phyloP scores from a whole-genome alignment of 1,140 invertebrate species.

The Zaprionus taronus region DNA sequence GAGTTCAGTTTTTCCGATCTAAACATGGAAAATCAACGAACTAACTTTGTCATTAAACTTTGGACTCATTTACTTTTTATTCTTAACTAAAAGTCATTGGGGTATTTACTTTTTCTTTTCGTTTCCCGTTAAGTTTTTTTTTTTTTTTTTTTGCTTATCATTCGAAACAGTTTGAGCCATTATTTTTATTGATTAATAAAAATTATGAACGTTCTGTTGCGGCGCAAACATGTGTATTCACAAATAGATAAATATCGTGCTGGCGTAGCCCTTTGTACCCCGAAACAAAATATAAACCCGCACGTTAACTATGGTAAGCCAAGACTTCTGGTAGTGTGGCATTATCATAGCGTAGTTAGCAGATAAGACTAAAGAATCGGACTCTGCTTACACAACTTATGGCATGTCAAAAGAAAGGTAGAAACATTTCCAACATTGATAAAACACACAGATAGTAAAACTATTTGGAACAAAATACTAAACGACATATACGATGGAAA shows the following conservation, averaged over 20 bases:
- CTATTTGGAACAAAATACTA: background rate
- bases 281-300: constrained; percentile 33
- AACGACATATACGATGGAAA: background rate
- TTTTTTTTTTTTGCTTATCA: constrained; percentile 36
- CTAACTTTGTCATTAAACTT: constrained; percentile 32
- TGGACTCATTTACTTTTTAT: constrained; percentile 37
- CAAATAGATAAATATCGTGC: constrained; percentile 52
- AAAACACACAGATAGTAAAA: background rate
- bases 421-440: background rate
- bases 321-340: constrained; percentile 29
- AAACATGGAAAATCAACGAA: constrained; percentile 22
- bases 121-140: constrained; percentile 32
- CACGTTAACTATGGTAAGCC: constrained; percentile 44
- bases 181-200: constrained; percentile 74
- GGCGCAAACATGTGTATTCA: constrained; percentile 19
- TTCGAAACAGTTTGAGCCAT: constrained; percentile 30
- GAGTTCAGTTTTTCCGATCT: constrained; percentile 7
- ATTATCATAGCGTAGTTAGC: constrained; percentile 18
- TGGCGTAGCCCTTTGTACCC: constrained; percentile 41
- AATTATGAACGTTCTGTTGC: constrained; percentile 27
- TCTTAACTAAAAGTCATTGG: constrained; percentile 39
- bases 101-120: constrained; percentile 37
- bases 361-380: constrained; percentile 29
- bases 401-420: constrained; percentile 12
- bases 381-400: constrained; percentile 36